Conservation (phyloP, 2,113 vertebrate species). For the Bungarus multicinctus region DNA sequence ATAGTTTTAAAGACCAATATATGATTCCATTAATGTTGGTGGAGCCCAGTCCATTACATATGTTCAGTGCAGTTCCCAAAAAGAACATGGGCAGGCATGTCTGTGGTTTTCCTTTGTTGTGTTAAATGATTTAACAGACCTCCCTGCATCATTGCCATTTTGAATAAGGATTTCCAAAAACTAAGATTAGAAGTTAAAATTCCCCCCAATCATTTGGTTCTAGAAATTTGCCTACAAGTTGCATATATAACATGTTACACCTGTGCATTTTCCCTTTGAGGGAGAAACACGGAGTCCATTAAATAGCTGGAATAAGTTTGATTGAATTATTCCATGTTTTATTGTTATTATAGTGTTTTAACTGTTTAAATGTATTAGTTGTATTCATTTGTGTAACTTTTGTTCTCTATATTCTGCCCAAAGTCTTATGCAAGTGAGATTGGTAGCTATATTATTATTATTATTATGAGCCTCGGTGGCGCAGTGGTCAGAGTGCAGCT, state of each 20-base stretch:
- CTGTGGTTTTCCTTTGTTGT: neutral
- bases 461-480: too few species aligned
- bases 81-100: conserved; percentile 73
- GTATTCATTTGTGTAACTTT: neutral
- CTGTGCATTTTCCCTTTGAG: neutral
- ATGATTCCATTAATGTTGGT: neutral
- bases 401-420: neutral
- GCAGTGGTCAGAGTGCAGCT: too few species aligned
- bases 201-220: neutral
- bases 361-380: neutral
- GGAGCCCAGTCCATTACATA: neutral
- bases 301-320: neutral
- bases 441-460: neutral
- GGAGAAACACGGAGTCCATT: neutral
- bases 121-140: neutral
- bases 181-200: neutral
- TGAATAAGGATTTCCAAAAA: neutral
- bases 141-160: neutral
- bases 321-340: neutral
- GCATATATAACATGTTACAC: neutral
- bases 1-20: neutral
- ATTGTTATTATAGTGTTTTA: neutral
- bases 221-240: neutral
- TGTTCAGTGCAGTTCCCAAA: neutral
- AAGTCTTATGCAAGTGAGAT: neutral